Conservation (phyloP, 2,113 vertebrate species). For the Elaphurus davidianus region DNA sequence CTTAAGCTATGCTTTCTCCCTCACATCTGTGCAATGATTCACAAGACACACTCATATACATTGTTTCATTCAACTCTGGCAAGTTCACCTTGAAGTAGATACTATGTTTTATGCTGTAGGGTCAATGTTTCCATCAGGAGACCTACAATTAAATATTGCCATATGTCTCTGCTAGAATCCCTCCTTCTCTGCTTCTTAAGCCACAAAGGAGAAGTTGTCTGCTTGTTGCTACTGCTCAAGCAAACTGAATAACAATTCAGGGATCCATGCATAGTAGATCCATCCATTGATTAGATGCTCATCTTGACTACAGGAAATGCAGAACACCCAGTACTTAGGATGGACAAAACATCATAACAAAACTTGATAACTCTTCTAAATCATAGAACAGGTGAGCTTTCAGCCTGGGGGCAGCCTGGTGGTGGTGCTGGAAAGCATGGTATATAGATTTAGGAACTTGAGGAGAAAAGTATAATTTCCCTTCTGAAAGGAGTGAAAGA, state of each 20-base stretch:
- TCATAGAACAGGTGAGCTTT: neutral
- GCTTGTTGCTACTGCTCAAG: neutral
- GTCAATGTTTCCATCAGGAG: neutral
- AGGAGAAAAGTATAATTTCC: neutral
- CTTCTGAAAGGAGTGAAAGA: neutral
- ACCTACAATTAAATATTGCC: neutral
- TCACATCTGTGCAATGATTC: neutral
- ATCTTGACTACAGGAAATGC: neutral
- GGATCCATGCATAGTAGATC: too few relatives aligned
- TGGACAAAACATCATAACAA: neutral
- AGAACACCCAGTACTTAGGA: neutral
- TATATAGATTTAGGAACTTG: neutral
- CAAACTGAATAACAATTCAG: neutral
- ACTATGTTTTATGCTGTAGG: neutral
- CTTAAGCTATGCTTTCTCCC: neutral
- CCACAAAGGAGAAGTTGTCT: neutral
- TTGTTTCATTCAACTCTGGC: neutral
- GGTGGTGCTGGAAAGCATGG: rapidly evolving
- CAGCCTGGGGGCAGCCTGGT: too few relatives aligned
- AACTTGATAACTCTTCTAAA: neutral
- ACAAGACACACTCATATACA: neutral
- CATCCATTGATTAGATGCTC: neutral
- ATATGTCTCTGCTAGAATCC: neutral
- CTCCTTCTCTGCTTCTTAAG: neutral
- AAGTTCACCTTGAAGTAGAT: neutral